Evolutionary conservation across 2,113 vertebrate species (phyloP), one percentile per base, ranked within the genome.

Genomic region (Gnathonemus longibarbis): DNA sequence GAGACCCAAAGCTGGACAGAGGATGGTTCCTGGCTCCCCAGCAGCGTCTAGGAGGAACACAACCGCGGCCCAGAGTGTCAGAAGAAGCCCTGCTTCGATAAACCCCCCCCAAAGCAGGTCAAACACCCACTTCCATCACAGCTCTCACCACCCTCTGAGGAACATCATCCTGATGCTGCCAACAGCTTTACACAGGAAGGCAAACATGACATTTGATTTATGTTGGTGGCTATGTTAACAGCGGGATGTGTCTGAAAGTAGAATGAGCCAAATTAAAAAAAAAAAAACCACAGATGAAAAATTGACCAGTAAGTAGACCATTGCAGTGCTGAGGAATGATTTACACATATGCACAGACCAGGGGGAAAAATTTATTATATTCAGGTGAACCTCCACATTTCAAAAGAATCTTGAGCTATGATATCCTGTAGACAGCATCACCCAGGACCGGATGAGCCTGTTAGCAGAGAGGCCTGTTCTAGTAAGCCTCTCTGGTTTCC

Each of bases 1-100:
- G 98, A 99, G 56, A 99, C 98, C 98, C 98, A 99, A 91, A 99
- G 97, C 96, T 99, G 98, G 83, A 98, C 97, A 0, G 97, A 97
- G 0, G 96, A 92, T 0, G 95, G 94, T 42, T 97, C 95, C 0
- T 94, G 96, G 89, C 95, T 96, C 85, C 96, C 98, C 0, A 93
- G 86, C 88, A 96, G 93, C 90, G 88, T 96, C 98, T 99, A 95
- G 49, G 91, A 89, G 91, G 91, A 87, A 58, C 31, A 88, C 88
- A 88, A 48, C 0, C 85, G 11, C 70, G 24, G 27, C 87, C 0
- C 46, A 52, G 35, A 45, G 39, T 21, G 39, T 46, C 19, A 88
- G 87, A 66, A 53, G 56, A 8, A 56, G 31, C 2, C 10, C 9
- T 5, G 48, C 49, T 21, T 6, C 7, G 9, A 49, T n/a, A 42